Evolutionary conservation across 2,797 vertebrate genomes (phyloP).

Genomic region (Potorous gilbertii): DNA sequence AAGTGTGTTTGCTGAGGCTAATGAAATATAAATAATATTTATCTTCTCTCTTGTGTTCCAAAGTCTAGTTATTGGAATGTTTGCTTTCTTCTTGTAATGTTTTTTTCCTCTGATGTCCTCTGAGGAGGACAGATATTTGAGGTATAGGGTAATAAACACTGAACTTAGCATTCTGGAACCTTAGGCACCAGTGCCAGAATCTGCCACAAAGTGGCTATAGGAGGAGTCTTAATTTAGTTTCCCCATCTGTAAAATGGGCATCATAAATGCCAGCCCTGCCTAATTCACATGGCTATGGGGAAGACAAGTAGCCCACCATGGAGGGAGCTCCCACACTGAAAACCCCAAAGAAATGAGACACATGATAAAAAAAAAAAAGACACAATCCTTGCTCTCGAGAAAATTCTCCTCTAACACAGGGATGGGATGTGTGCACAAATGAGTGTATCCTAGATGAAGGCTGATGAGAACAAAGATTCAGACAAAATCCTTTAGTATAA

Average conservation of each 20-base stretch:
- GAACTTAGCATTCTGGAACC: not conserved
- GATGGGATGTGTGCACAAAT: not conserved
- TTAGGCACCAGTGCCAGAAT: not conserved
- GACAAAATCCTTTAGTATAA: not conserved
- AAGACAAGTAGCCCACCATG: not conserved
- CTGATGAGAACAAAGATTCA: not conserved
- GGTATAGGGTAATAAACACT: not conserved
- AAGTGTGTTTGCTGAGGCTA: not conserved
- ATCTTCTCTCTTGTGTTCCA: not conserved
- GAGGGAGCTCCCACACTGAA: not conserved
- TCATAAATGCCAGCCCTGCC: not conserved
- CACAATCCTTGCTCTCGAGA: not conserved
- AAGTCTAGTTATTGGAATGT: not conserved
- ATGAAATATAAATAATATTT: not conserved
- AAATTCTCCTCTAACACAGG: not conserved
- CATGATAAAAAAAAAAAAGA: not conserved
- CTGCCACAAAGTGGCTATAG: not conserved
- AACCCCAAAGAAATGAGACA: not conserved
- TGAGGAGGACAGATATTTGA: not conserved
- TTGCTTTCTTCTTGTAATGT: not conserved
- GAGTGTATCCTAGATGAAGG: not conserved
- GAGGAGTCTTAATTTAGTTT: not conserved
- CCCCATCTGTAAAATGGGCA: not conserved
- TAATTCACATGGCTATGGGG: not conserved
- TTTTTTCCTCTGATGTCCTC: not conserved